Base-by-base conservation (phyloP, 2,797 vertebrate genomes). In the Arremon brunneinucha region DNA sequence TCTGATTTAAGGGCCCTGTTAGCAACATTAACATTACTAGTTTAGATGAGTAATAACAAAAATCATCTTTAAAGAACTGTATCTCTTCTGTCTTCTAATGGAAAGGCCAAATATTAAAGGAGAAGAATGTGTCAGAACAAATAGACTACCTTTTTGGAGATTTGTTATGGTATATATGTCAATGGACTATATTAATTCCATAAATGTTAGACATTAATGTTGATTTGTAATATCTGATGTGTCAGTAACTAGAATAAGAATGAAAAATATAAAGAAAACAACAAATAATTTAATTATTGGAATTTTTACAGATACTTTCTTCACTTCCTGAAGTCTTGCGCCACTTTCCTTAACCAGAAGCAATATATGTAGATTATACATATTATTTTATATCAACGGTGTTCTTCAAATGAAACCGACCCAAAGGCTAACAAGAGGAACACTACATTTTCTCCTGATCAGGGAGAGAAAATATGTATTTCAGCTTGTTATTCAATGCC, bases 11-110 rank as follows among this genome's bases (percentile, higher is more conserved):
- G 28, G 63, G 22, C 12, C 24, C 35, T 87, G 81, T 37, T 59
- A 83, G 62, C 44, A 91, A 64, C 41, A 77, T 92, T 90, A 93
- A 2, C 60, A 19, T 68, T 92, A 12, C 30, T 69, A 62, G 49
- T 93, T 95, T 87, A 60, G 77, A 92, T 87, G 91, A 91, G 34
- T 93, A 95, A 93, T 95, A 92, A 92, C 8, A 76, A 92, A 82
- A 67, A 93, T 83, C 22, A 59, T 87, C 69, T 94, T 90, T 63
- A 90, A 83, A 92, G 55, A 71, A 62, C 63, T 93, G 22, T 91
- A 89, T 94, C 69, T 95, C 46, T 93, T 94, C 49, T 91, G 32
- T 60, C 12, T 12, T 95, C 37, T 46, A 79, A 68, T 94, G 74
- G 32, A 46, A 97, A 91, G 27, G 17, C 55, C 57, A 62, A 62